These are phyloP conservation scores for Brachyalestes nurse DNA, from an alignment of 2,797 vertebrate genomes.

Conservation along the genomic window DNA sequence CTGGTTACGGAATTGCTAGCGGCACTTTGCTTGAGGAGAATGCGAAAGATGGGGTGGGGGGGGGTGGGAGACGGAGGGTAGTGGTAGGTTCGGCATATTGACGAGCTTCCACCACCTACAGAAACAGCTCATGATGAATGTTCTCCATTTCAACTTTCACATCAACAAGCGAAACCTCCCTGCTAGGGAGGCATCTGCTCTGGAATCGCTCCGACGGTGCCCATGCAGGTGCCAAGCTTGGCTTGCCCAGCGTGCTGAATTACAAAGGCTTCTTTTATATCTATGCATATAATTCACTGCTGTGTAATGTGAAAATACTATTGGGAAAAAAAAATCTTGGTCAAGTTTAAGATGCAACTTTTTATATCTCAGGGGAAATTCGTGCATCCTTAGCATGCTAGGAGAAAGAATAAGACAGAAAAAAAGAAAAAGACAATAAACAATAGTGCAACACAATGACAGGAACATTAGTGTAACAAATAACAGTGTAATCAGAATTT, in stretches of 20 bases:
- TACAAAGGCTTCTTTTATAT: slow-evolving; percentile 24
- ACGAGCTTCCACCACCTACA: slow-evolving; percentile 30
- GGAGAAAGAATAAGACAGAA: too few relatives aligned
- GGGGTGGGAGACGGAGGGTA: too few relatives aligned
- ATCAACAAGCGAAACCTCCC: slow-evolving; percentile 44
- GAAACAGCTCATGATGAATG: slow-evolving; percentile 15
- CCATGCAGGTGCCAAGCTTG: background rate
- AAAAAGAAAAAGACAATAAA: too few relatives aligned
- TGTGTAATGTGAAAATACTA: slow-evolving; percentile 1
- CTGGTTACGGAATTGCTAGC: background rate
- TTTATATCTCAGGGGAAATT: too few relatives aligned
- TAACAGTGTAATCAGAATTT: too few relatives aligned
- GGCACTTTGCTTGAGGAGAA: slow-evolving; percentile 26
- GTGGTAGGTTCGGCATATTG: slow-evolving; percentile 23
- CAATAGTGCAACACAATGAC: too few relatives aligned
- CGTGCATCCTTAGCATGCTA: too few relatives aligned
- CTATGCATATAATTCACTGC: slow-evolving; percentile 29
- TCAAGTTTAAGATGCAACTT: background rate
- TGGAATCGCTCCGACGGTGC: background rate
- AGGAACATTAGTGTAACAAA: too few relatives aligned
- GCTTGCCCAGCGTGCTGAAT: background rate
- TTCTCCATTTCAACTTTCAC: slow-evolving; percentile 42
- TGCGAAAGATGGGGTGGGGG: background rate
- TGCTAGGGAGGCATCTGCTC: slow-evolving; percentile 26
- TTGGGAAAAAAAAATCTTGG: background rate